A percentile compares a stretch with the other conserved stretches of the same genome.
phyloP scores from a whole-genome alignment of 2,888 invertebrate genomes.

The Sericinus montela region DNA sequence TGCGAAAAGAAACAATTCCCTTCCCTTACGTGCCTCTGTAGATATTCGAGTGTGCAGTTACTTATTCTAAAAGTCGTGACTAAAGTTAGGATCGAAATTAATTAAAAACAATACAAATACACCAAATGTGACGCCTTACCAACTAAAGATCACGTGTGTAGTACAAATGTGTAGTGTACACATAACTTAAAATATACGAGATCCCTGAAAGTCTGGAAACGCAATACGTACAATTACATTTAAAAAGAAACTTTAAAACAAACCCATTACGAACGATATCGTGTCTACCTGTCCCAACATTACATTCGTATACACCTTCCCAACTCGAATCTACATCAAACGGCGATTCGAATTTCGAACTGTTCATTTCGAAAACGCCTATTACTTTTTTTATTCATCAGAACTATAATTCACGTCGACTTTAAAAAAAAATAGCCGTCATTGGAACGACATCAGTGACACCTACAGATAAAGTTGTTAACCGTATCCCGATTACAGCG shows the following conservation, averaged over 20 bases:
- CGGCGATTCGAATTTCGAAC: background rate
- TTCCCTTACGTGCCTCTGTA: slow-evolving; percentile 29
- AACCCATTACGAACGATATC: background rate
- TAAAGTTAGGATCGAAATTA: slow-evolving; percentile 36
- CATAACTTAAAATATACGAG: slow-evolving; percentile 73
- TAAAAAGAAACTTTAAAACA: slow-evolving; percentile 44
- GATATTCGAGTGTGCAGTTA: slow-evolving; percentile 41
- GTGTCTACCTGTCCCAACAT: background rate
- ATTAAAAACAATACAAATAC: slow-evolving; percentile 27
- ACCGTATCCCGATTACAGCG: background rate
- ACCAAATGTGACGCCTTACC: slow-evolving; percentile 31
- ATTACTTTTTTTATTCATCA: background rate
- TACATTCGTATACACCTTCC: background rate
- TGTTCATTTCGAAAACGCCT: background rate
- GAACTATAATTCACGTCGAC: background rate
- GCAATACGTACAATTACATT: slow-evolving; percentile 68
- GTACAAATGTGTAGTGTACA: slow-evolving; percentile 70
- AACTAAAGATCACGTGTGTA: slow-evolving; percentile 65
- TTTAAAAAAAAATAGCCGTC: background rate
- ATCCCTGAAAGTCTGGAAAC: slow-evolving; percentile 79
- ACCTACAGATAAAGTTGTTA: background rate
- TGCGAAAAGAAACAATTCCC: slow-evolving; percentile 22
- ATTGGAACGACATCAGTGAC: slow-evolving; percentile 10
- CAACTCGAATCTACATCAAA: background rate
- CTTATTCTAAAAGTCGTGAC: slow-evolving; percentile 43